A percentile compares a stretch with the other conserved stretches of the same genome.
These are phyloP conservation scores for Speoplatyrhinus poulsoni DNA, from an alignment of 2,113 vertebrate genomes.

Conservation along the genomic window DNA sequence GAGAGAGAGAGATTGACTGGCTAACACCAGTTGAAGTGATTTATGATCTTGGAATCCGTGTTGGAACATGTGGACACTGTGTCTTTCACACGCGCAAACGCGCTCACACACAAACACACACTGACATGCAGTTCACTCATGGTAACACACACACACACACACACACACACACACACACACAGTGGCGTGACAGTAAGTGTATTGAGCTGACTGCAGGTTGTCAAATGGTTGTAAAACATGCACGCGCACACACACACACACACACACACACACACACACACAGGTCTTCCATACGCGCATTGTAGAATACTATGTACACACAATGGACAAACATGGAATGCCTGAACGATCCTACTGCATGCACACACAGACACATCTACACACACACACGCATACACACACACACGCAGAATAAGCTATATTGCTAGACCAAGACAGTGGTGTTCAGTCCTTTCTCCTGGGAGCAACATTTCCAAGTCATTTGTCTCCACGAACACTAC, in stretches of 20 bases:
- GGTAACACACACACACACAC: not conserved
- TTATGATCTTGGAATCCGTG: constrained; percentile 72
- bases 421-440: constrained; percentile 20
- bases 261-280: constrained; percentile 35
- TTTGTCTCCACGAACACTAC: constrained; percentile 41
- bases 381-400: constrained; percentile 36
- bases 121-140: too few relatives aligned
- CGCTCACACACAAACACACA: not conserved
- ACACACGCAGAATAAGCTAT: not conserved
- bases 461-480: constrained; percentile 53
- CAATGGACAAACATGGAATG: too few relatives aligned
- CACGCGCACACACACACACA: not conserved
- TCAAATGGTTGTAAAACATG: constrained; percentile 14
- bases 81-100: not conserved
- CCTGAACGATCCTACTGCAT: too few relatives aligned
- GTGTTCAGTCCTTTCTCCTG: constrained; percentile 18
- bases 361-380: not conserved
- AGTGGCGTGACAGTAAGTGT: not conserved
- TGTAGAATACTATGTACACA: too few relatives aligned
- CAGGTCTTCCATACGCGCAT: not conserved
- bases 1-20: constrained; percentile 64
- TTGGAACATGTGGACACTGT: constrained; percentile 70
- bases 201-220: constrained; percentile 34
- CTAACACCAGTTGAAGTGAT: constrained; percentile 71
- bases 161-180: not conserved